A percentile compares a stretch with the other conserved stretches of the same genome.
phyloP scores from a whole-genome alignment of 2,888 invertebrate species.

The Celastrina argiolus region DNA sequence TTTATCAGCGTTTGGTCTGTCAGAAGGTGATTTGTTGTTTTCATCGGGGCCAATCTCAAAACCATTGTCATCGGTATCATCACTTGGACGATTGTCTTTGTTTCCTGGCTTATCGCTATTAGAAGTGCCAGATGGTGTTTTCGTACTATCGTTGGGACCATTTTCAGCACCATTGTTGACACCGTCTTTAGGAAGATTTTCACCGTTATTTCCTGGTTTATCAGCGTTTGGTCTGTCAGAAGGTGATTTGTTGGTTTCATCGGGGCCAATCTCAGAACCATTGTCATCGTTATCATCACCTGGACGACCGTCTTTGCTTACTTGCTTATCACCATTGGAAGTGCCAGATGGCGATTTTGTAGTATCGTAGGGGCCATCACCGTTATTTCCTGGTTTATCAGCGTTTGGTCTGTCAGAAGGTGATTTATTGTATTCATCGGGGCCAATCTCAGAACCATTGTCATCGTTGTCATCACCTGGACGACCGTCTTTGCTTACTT shows the following conservation, averaged over 20 bases:
- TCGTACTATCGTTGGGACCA: not conserved
- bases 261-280: not conserved
- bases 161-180: not conserved
- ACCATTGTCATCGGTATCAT: not conserved
- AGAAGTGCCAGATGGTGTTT: not conserved
- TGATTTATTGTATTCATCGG: no score
- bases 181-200: not conserved
- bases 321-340: not conserved
- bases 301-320: no score
- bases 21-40: not conserved
- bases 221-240: not conserved
- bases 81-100: no score
- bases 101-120: not conserved
- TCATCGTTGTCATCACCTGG: no score
- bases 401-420: no score
- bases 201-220: not conserved
- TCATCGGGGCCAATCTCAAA: not conserved
- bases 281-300: not conserved
- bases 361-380: not conserved
- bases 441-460: no score
- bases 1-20: not conserved
- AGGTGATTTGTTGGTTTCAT: not conserved
- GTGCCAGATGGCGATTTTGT: not conserved
- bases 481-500: not conserved
- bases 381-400: no score